Percentiles rank a stretch among this genome's conserved stretches.
Conservation (phyloP, 2,113 vertebrate genomes). For the Pelecanoides urinatrix region DNA sequence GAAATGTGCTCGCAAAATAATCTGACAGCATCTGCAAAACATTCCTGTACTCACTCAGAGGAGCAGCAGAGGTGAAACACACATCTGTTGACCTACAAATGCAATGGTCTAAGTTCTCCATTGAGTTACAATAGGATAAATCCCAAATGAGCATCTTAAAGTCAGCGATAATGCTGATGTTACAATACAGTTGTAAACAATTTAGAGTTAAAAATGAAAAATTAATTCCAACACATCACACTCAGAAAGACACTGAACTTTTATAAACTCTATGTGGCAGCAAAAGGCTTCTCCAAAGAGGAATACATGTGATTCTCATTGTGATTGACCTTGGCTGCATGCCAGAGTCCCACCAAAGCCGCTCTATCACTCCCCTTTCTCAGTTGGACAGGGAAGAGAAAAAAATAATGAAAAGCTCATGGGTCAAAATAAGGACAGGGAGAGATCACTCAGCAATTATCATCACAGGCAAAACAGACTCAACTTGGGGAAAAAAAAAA, state of each 20-base stretch:
- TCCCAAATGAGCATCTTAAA: constrained; percentile 9
- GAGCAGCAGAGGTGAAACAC: neutral
- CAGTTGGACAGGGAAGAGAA: too few species aligned
- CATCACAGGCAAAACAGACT: too few species aligned
- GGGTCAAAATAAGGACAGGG: too few species aligned
- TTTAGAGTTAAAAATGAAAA: neutral
- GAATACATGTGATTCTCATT: neutral
- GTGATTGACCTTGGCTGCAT: too few species aligned
- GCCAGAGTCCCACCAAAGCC: too few species aligned
- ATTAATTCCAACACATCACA: neutral
- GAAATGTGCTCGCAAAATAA: neutral
- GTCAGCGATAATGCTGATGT: neutral
- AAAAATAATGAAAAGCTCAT: too few species aligned
- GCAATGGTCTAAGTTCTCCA: neutral
- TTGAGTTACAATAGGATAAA: neutral
- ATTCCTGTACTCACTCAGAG: neutral
- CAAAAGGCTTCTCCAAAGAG: neutral
- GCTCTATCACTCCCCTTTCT: too few species aligned
- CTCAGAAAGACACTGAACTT: constrained; percentile 2
- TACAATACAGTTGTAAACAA: neutral
- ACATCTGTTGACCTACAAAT: constrained; percentile 35
- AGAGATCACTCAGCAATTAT: too few species aligned
- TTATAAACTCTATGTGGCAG: neutral
- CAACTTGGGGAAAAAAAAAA: too few species aligned
- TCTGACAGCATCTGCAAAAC: neutral